Conservation (phyloP, 2,797 vertebrate genomes). For the Cuculus canorus region DNA sequence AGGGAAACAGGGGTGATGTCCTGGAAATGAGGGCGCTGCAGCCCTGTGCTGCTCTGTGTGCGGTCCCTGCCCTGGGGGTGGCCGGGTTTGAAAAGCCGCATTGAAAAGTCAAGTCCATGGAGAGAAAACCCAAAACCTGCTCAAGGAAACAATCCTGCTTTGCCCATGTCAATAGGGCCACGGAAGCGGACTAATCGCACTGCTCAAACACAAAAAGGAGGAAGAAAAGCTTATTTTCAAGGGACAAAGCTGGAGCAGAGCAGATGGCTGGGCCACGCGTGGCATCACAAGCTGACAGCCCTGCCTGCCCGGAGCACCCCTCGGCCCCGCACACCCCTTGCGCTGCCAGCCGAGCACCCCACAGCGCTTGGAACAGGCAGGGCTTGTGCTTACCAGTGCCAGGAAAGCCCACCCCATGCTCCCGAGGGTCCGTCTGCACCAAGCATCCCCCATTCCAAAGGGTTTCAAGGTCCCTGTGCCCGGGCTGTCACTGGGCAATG, state of each 20-base stretch:
- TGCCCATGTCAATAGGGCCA: not conserved
- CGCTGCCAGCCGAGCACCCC: not conserved
- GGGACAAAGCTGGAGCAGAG: not conserved
- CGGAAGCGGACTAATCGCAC: not conserved
- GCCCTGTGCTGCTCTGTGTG: fast-evolving
- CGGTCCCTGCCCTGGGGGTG: not conserved
- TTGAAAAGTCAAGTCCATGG: not conserved
- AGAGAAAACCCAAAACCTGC: not conserved
- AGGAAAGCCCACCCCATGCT: not conserved
- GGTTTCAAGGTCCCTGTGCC: not conserved
- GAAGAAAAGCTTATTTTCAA: not conserved
- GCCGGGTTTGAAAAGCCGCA: not conserved
- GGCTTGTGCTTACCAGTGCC: not conserved
- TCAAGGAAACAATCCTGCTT: not conserved
- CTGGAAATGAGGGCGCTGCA: fast-evolving
- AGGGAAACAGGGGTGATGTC: not conserved
- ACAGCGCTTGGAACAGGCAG: not conserved
- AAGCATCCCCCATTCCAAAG: fast-evolving
- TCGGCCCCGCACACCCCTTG: fast-evolving
- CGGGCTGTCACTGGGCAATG: not conserved
- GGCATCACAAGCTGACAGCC: not conserved
- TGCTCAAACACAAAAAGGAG: not conserved
- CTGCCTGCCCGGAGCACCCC: not conserved
- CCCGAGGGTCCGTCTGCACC: not conserved
- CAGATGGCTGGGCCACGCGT: not conserved